These are phyloP conservation scores for Chrysolina haemoptera DNA, from an alignment of 2,888 invertebrate species.

Conservation along the genomic window DNA sequence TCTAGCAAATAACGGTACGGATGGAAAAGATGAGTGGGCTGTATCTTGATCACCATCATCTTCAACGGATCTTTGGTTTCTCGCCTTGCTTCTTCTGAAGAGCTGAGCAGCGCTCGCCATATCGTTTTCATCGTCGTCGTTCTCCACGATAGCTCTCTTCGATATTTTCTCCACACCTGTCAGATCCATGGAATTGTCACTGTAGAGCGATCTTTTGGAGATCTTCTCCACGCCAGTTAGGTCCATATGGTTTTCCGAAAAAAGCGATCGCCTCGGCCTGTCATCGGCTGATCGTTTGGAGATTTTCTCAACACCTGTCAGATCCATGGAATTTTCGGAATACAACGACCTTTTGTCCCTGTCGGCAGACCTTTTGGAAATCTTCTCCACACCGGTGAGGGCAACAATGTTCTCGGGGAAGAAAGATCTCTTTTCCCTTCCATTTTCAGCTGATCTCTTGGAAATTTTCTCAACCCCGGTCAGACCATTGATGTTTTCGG, in stretches of 20 bases:
- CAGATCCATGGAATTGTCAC: slow-evolving; percentile 31
- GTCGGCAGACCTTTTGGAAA: slow-evolving; percentile 35
- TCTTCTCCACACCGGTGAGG: slow-evolving; percentile 37
- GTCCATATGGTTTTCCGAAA: slow-evolving; percentile 23
- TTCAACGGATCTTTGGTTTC: slow-evolving; percentile 36
- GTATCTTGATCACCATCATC: slow-evolving; percentile 29
- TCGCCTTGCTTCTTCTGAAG: slow-evolving; percentile 35
- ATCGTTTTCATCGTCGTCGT: slow-evolving; percentile 23
- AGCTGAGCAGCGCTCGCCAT: slow-evolving; percentile 34
- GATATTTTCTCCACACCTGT: slow-evolving; percentile 45
- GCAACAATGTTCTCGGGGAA: slow-evolving; percentile 24
- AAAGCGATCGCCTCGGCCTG: slow-evolving; percentile 31
- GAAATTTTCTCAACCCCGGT: slow-evolving; percentile 44
- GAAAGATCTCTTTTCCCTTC: slow-evolving; percentile 19
- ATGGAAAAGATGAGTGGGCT: slow-evolving; percentile 31
- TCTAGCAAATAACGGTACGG: slow-evolving; percentile 39
- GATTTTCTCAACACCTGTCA: slow-evolving; percentile 45
- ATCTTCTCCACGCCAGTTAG: slow-evolving; percentile 44
- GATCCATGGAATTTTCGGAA: slow-evolving; percentile 27
- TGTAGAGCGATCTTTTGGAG: slow-evolving; percentile 34
- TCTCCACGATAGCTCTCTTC: slow-evolving; percentile 30
- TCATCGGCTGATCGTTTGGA: slow-evolving; percentile 39
- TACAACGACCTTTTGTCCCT: slow-evolving; percentile 39
- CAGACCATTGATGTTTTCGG: slow-evolving; percentile 27
- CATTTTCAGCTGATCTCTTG: slow-evolving; percentile 30